Evolutionary conservation across 2,888 invertebrate genomes (phyloP).

Genomic region (Suillia variegata): DNA sequence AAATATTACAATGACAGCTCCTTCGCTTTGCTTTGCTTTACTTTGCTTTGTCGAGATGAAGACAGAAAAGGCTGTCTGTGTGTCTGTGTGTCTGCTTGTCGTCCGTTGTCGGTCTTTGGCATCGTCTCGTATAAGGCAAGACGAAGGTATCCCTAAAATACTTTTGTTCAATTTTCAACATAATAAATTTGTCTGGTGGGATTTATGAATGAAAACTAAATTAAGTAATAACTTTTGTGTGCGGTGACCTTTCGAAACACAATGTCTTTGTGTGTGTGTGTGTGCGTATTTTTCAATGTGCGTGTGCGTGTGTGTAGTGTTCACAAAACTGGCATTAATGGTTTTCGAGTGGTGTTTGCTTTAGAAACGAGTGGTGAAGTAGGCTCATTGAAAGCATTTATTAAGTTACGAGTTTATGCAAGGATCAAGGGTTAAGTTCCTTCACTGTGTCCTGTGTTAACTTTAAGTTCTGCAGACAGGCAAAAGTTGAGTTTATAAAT

Average conservation of each 20-base stretch:
- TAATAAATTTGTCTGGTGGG: constrained; percentile 39
- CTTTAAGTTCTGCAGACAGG: neutral
- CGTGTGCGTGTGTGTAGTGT: neutral
- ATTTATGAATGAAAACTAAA: constrained; percentile 38
- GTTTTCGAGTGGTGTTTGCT: neutral
- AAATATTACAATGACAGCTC: constrained; percentile 17
- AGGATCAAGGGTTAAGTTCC: constrained; percentile 16
- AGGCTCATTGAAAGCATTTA: constrained; percentile 36
- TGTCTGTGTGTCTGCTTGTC: no score
- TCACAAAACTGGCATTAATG: neutral
- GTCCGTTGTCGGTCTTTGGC: no score
- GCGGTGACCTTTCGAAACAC: constrained; percentile 4
- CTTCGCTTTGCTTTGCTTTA: neutral
- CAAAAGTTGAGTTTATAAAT: constrained; percentile 9
- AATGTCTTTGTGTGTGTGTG: neutral
- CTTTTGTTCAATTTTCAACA: constrained; percentile 47
- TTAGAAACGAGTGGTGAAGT: constrained; percentile 9
- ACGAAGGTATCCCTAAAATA: neutral
- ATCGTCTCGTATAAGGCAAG: neutral
- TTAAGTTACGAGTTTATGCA: constrained; percentile 13
- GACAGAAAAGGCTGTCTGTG: neutral
- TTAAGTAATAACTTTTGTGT: constrained; percentile 52
- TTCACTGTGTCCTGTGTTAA: neutral
- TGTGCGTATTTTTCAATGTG: neutral
- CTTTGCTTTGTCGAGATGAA: neutral